Percentiles rank a stretch among this genome's conserved stretches.
Conservation (phyloP, 2,797 vertebrate species). For the Pseudochaenichthys georgianus region DNA sequence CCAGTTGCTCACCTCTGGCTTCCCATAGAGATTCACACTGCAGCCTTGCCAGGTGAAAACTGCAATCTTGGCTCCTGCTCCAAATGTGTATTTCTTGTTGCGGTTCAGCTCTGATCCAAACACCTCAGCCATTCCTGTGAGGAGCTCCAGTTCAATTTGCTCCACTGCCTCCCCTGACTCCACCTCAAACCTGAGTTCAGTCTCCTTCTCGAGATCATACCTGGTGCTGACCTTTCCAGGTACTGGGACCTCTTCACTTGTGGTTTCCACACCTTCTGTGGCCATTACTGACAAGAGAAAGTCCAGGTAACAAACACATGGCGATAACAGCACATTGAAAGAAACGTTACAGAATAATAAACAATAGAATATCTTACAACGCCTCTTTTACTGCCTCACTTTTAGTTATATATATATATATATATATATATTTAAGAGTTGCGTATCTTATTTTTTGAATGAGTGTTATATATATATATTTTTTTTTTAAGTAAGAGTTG, state of each 20-base stretch:
- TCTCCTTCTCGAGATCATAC: slow-evolving; percentile 96
- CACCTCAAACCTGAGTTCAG: slow-evolving; percentile 96
- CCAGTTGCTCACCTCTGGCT: slow-evolving; percentile 88
- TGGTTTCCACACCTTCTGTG: slow-evolving; percentile 79
- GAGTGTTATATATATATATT: neutral
- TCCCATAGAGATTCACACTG: slow-evolving; percentile 92
- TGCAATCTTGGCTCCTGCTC: slow-evolving; percentile 94
- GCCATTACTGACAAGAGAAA: slow-evolving; percentile 74
- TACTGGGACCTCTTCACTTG: slow-evolving; percentile 76
- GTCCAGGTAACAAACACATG: slow-evolving; percentile 1
- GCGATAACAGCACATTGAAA: neutral
- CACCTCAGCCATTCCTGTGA: slow-evolving; percentile 94
- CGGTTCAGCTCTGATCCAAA: slow-evolving; percentile 97
- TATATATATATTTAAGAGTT: neutral
- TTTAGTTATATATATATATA: neutral
- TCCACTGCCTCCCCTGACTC: slow-evolving; percentile 88
- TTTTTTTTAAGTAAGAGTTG: neutral
- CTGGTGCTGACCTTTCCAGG: slow-evolving; percentile 75
- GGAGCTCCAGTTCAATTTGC: slow-evolving; percentile 92
- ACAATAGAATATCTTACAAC: neutral
- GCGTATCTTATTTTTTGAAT: neutral
- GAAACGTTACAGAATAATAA: neutral
- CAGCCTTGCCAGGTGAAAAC: slow-evolving; percentile 99
- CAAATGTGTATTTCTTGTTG: slow-evolving; percentile 97
- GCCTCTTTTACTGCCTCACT: neutral